A percentile compares a stretch with the other conserved stretches of the same genome.
These are phyloP conservation scores for Poecilus cupreus DNA, from an alignment of 2,888 invertebrate species.

Conservation along the genomic window DNA sequence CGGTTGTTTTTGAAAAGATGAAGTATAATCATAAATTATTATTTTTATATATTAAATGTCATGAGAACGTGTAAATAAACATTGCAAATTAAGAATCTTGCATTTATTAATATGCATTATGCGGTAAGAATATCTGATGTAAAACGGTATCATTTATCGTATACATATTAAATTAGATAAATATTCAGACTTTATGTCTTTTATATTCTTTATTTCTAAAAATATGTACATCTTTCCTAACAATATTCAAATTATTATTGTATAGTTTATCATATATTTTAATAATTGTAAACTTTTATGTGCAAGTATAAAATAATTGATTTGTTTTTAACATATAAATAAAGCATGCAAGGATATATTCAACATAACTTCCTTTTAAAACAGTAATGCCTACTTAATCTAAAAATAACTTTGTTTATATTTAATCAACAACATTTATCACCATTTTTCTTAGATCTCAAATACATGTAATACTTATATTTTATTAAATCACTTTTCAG, in stretches of 20 bases:
- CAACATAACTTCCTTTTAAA: conserved; percentile 8
- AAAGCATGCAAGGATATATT: conserved; percentile 8
- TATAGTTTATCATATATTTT: too few species aligned
- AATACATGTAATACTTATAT: neutral
- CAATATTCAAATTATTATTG: neutral
- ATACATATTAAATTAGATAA: neutral
- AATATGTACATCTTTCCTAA: neutral
- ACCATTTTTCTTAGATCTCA: neutral
- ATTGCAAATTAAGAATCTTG: neutral
- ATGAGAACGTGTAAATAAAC: neutral
- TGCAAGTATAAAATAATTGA: neutral
- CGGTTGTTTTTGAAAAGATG: neutral
- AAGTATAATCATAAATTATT: neutral
- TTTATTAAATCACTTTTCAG: neutral
- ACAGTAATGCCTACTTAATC: neutral
- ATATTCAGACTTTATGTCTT: neutral
- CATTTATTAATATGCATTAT: conserved; percentile 6
- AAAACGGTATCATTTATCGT: neutral
- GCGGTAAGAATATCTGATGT: neutral
- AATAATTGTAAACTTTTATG: too few species aligned
- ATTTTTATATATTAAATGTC: neutral
- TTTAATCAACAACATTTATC: neutral
- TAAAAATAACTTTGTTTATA: conserved; percentile 29
- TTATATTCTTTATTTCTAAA: neutral
- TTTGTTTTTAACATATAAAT: neutral